Evolutionary conservation across 2,888 invertebrate species (phyloP).

Genomic region (Leptinotarsa juncta): DNA sequence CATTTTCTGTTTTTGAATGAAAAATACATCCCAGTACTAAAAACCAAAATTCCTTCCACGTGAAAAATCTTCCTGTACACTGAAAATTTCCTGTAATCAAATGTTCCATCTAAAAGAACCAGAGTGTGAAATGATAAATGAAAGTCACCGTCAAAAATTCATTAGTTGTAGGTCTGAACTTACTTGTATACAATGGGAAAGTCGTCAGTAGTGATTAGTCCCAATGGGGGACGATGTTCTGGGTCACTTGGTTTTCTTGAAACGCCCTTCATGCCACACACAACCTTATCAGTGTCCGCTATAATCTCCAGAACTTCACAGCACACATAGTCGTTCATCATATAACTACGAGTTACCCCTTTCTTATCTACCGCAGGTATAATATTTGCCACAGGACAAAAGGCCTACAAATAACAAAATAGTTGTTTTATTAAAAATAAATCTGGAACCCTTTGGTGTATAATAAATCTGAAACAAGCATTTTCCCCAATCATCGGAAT

Average conservation of each 20-base stretch:
- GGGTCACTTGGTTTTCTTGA: slow-evolving; percentile 78
- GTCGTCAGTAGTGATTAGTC: slow-evolving; percentile 85
- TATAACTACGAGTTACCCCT: slow-evolving; percentile 80
- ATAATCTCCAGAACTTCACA: slow-evolving; percentile 90
- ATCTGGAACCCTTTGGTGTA: neutral
- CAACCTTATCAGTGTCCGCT: slow-evolving; percentile 88
- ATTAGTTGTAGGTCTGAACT: slow-evolving; percentile 58
- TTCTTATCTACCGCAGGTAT: slow-evolving; percentile 85
- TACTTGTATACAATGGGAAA: slow-evolving; percentile 88
- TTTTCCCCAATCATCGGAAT: no score
- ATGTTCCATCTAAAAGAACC: slow-evolving; percentile 2
- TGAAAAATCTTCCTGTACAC: neutral
- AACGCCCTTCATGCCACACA: slow-evolving; percentile 86
- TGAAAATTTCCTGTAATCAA: slow-evolving; percentile 5
- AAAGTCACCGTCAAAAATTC: neutral
- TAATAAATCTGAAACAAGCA: no score
- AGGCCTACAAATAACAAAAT: slow-evolving; percentile 67
- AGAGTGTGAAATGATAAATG: neutral
- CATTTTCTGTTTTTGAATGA: neutral
- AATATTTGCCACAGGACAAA: slow-evolving; percentile 77
- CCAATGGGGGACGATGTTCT: slow-evolving; percentile 79
- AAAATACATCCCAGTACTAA: neutral
- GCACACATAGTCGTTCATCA: slow-evolving; percentile 86
- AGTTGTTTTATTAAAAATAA: neutral
- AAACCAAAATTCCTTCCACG: neutral